Percentiles rank a stretch among this genome's conserved stretches.
Conservation (phyloP, 2,113 vertebrate genomes). For the Falco punctatus region DNA sequence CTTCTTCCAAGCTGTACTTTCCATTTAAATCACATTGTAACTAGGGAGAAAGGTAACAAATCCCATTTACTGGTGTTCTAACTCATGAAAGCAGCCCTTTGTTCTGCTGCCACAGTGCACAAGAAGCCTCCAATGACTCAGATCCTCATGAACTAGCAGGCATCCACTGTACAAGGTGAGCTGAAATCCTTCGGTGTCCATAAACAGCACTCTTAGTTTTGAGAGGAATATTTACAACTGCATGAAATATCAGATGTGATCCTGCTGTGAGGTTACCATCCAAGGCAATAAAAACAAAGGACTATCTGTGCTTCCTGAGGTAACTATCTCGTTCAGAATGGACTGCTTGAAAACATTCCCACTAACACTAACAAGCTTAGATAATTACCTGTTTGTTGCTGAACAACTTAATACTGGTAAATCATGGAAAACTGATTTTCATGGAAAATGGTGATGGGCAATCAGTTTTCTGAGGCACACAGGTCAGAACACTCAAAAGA, state of each 20-base stretch:
- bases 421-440: background rate
- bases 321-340: background rate
- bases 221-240: background rate
- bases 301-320: background rate
- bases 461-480: background rate
- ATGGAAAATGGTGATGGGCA: background rate
- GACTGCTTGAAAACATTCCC: background rate
- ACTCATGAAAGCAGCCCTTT: background rate
- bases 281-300: background rate
- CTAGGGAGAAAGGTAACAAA: background rate
- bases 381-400: background rate
- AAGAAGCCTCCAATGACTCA: background rate
- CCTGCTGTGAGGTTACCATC: background rate
- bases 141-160: background rate
- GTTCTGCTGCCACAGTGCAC: background rate
- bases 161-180: background rate
- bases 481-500: background rate
- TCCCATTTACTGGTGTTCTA: background rate
- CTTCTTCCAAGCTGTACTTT: background rate
- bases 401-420: background rate
- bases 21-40: background rate
- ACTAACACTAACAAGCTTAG: background rate
- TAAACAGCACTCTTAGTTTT: background rate
- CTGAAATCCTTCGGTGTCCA: background rate
- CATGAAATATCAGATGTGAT: background rate